Percentiles rank a stretch among this genome's conserved stretches.
phyloP scores from a whole-genome alignment of 2,113 vertebrate genomes.

The Gallinago jamesoni region DNA sequence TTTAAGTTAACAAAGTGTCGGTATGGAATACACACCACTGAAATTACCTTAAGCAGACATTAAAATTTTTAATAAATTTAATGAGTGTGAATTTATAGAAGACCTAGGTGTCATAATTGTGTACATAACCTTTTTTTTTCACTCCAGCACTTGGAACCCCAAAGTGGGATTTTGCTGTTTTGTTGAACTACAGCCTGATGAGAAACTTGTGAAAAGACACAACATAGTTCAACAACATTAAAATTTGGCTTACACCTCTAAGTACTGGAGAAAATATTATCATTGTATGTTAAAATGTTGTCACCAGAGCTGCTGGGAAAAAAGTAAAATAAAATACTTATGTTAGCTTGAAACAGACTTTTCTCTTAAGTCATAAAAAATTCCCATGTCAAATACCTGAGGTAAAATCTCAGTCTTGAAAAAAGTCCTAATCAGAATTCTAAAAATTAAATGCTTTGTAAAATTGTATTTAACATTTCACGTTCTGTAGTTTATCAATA shows the following conservation, averaged over 20 bases:
- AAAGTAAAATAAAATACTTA: background rate
- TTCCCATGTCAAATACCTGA: background rate
- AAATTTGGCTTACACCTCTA: background rate
- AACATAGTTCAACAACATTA: background rate
- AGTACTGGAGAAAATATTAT: background rate
- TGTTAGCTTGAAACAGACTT: background rate
- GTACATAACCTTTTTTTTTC: background rate
- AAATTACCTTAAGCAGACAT: background rate
- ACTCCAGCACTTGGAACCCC: background rate
- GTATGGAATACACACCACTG: background rate
- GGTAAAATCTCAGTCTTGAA: background rate
- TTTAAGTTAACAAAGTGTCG: background rate
- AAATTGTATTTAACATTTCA: background rate
- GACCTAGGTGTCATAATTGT: background rate
- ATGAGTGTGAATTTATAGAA: background rate
- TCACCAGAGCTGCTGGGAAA: background rate
- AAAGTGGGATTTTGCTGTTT: background rate
- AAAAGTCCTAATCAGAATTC: background rate
- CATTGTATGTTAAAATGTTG: background rate
- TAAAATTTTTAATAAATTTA: background rate
- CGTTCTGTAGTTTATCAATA: background rate
- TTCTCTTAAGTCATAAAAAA: background rate
- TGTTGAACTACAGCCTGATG: background rate
- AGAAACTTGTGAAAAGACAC: background rate
- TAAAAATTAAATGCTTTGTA: background rate